phyloP scores from a whole-genome alignment of 2,888 invertebrate species.

The Podotricha telesiphe region DNA sequence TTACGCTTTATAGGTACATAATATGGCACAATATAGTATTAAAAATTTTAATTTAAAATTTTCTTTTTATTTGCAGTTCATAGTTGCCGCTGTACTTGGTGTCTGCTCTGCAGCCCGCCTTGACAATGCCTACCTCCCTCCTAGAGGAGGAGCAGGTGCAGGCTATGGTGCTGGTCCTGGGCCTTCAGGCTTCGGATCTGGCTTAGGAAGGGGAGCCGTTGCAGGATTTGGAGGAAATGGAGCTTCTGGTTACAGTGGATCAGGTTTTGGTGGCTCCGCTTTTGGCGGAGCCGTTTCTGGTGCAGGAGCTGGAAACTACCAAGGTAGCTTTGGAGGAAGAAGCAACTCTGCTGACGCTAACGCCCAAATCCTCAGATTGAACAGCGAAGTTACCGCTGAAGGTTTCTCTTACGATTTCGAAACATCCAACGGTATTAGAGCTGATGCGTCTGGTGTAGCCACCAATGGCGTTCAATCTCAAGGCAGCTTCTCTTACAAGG shows the following conservation, averaged over 20 bases:
- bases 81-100: constrained; percentile 74
- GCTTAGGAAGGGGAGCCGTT: constrained; percentile 47
- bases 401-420: constrained; percentile 78
- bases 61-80: constrained; percentile 56
- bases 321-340: constrained; percentile 51
- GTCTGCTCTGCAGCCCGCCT: constrained; percentile 76
- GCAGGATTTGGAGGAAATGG: constrained; percentile 48
- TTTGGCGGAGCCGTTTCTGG: constrained; percentile 44
- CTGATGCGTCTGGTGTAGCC: constrained; percentile 75
- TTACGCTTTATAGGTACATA: constrained; percentile 1
- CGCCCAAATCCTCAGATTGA: constrained; percentile 71
- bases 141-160: constrained; percentile 72
- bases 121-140: constrained; percentile 79
- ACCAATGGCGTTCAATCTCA: constrained; percentile 79
- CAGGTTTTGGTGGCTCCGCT: constrained; percentile 40
- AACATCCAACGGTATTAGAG: constrained; percentile 78
- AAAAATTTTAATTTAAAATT: background rate
- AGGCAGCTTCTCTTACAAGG: constrained; percentile 78
- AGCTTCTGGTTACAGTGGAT: constrained; percentile 48
- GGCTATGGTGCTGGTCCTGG: constrained; percentile 66
- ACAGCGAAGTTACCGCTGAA: constrained; percentile 76
- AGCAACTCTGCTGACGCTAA: constrained; percentile 65
- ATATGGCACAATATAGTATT: background rate
- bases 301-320: constrained; percentile 47
- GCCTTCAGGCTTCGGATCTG: constrained; percentile 44